Base-by-base conservation (phyloP, 2,888 invertebrate genomes). In the Cantharis lateralis region DNA sequence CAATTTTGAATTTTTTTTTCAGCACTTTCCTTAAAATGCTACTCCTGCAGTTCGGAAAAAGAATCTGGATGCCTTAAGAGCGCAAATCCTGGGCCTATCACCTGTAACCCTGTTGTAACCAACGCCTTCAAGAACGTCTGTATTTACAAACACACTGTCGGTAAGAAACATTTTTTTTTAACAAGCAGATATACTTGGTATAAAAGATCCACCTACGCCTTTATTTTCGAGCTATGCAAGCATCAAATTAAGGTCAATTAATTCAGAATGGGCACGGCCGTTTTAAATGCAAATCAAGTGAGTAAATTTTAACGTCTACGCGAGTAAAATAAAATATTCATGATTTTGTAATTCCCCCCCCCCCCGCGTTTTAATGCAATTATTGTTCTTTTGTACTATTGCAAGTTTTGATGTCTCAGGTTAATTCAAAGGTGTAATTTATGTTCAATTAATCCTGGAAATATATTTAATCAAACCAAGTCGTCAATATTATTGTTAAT, bases 21-120 rank as follows among this genome's bases (percentile, higher is more conserved):
- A 73, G 72, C 62, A 9, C 32, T 61, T 18, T 20, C 48, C 26
- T 32, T 73, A 32, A 73, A 73, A n/a, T 73, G 72, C 11, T 73
- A 73, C 18, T 15, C 9, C 13, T 73, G 72, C 16, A 48, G 48
- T 62, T 28, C 68, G 0, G 68, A 68, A 1, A 73, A 68, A n/a
- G 13, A n/a, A 16, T n/a, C 63, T 11, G 71, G 71, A 16, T 72
- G 71, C n/a, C 11, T 24, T 3, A 72, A 72, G 13, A 13, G 16
- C 10, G 16, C 15, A 28, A 72, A 64, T 26, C 71, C 71, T 28
- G 15, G 1, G 1, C 18, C 28, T 10, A 15, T 15, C 1, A 24
- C 71, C 2, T 72, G 71, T 15, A 16, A 26, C 11, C 11, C 20
- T 1, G 1, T 1, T 4, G n/a, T 28, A 15, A 2, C 32, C 18